Conservation (phyloP, 2,888 invertebrate genomes). For the Rhamnusium bicolor region DNA sequence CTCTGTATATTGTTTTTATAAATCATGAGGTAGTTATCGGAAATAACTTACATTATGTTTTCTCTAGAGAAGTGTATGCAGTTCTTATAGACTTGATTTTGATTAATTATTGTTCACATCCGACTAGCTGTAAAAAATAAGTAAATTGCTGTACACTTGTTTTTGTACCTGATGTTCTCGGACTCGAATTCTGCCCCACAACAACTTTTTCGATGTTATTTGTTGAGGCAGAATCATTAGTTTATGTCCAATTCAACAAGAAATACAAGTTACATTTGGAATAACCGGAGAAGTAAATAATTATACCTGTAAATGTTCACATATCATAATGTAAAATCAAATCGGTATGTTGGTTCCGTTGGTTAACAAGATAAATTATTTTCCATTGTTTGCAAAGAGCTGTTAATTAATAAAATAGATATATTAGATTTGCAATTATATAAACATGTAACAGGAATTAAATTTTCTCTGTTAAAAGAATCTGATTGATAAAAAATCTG, state of each 20-base stretch:
- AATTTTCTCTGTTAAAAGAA: no score
- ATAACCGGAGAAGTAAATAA: slow-evolving; percentile 6
- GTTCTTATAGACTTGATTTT: slow-evolving; percentile 1
- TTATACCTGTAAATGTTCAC: slow-evolving; percentile 1
- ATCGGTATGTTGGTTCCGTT: neutral
- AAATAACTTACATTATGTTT: neutral
- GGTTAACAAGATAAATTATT: neutral
- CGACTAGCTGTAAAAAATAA: slow-evolving; percentile 2
- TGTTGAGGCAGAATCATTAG: slow-evolving; percentile 20
- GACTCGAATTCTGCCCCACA: slow-evolving; percentile 12
- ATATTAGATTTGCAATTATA: no score
- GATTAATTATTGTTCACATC: neutral
- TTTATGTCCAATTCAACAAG: slow-evolving; percentile 18
- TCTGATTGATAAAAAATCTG: no score
- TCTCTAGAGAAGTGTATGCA: neutral
- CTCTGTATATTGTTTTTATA: no score
- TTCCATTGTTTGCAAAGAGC: neutral
- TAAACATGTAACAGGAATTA: no score
- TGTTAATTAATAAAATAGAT: no score
- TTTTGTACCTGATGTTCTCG: neutral
- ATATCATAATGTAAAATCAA: neutral
- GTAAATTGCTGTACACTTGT: slow-evolving; percentile 11
- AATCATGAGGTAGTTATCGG: no score
- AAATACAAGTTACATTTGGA: slow-evolving; percentile 5
- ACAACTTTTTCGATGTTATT: neutral